Conservation (phyloP, 2,113 vertebrate species). For the Grantiella picta region DNA sequence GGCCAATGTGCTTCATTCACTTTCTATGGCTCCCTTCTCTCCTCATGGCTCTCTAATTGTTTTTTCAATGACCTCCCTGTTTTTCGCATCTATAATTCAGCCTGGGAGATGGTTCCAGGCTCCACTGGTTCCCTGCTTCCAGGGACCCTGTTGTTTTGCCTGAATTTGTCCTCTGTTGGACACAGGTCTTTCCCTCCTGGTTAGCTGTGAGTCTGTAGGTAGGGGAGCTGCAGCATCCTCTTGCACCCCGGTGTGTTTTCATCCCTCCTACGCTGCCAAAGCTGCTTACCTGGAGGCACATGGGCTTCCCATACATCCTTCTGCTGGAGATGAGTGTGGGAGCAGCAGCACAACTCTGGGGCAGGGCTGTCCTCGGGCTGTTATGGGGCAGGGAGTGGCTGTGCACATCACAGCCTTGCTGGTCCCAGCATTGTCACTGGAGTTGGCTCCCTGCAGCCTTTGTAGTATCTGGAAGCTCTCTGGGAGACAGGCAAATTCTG, state of each 20-base stretch:
- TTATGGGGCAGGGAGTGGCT: rapidly evolving
- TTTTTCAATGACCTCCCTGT: not conserved
- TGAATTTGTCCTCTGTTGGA: not conserved
- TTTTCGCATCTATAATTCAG: not conserved
- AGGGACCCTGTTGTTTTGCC: not conserved
- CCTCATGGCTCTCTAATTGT: not conserved
- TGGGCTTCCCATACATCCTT: not conserved
- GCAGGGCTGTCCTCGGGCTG: not conserved
- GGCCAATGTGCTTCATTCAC: not conserved
- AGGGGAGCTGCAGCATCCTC: not conserved
- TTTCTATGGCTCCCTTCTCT: not conserved
- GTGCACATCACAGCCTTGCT: not conserved
- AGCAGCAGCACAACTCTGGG: rapidly evolving
- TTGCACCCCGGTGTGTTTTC: not conserved
- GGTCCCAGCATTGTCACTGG: not conserved
- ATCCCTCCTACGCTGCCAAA: not conserved
- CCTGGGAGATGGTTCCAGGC: not conserved
- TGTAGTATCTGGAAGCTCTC: not conserved
- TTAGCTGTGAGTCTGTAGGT: not conserved
- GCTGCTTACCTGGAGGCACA: not conserved
- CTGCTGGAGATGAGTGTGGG: not conserved
- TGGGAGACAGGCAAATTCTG: not conserved
- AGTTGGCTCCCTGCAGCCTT: not conserved
- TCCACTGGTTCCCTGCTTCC: not conserved
- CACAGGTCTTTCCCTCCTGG: not conserved